A percentile compares a stretch with the other conserved stretches of the same genome.
Conservation (phyloP, 2,888 invertebrate species). For the Alcis repandata region DNA sequence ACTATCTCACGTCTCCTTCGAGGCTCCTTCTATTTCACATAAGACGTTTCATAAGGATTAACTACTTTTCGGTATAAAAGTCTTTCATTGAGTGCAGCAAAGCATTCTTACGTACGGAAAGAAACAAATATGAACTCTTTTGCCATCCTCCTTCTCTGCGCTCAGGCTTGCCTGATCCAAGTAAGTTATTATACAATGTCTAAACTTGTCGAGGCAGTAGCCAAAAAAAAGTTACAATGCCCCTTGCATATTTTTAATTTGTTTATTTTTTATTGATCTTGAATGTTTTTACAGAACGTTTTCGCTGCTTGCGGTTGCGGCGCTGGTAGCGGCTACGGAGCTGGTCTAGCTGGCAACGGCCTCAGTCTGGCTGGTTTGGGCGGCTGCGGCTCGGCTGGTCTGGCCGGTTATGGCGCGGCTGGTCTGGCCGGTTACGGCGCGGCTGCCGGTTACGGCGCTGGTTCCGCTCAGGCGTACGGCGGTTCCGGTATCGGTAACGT, state of each 20-base stretch:
- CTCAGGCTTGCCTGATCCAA: constrained; percentile 38
- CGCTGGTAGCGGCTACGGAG: constrained; percentile 9
- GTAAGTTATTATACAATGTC: no score
- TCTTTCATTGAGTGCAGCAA: neutral
- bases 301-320: constrained; percentile 18
- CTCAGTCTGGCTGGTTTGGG: constrained; percentile 12
- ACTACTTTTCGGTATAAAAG: constrained; percentile 19
- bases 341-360: neutral
- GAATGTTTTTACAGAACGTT: constrained; percentile 20
- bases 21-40: neutral
- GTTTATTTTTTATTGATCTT: neutral
- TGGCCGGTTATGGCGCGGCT: constrained; percentile 22
- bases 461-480: constrained; percentile 6
- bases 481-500: constrained; percentile 32
- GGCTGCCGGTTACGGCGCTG: constrained; percentile 12
- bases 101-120: constrained; percentile 20
- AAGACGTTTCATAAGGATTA: neutral
- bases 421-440: constrained; percentile 11
- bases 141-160: constrained; percentile 44
- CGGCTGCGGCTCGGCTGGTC: neutral
- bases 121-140: constrained; percentile 25
- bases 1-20: constrained; percentile 27
- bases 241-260: no score
- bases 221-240: no score
- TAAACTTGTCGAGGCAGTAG: no score